phyloP scores from a whole-genome alignment of 2,888 invertebrate genomes.

The Nebria salina region DNA sequence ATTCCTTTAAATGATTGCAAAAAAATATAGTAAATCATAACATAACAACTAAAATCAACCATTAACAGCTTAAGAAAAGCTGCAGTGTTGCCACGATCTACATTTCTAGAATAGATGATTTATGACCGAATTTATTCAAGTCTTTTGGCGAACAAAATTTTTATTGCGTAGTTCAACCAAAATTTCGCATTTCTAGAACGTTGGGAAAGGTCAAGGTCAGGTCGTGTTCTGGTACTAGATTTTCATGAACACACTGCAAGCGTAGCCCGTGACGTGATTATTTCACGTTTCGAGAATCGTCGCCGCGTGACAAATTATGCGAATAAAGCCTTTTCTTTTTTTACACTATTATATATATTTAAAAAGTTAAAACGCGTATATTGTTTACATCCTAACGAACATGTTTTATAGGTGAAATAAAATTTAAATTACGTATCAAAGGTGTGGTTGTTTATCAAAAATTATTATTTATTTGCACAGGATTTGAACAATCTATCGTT shows the following conservation, averaged over 20 bases:
- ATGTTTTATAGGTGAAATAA: too few species aligned
- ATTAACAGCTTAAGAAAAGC: too few species aligned
- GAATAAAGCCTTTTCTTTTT: slow-evolving; percentile 12
- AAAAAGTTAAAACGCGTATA: neutral
- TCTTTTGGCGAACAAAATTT: neutral
- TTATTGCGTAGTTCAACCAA: neutral
- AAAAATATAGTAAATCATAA: too few species aligned
- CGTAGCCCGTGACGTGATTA: slow-evolving; percentile 5
- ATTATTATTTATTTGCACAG: neutral
- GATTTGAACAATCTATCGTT: neutral
- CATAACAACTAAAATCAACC: too few species aligned
- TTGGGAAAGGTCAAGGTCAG: slow-evolving; percentile 33
- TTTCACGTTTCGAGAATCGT: neutral
- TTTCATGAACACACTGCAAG: slow-evolving; percentile 30
- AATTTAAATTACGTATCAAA: too few species aligned
- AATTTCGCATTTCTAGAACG: slow-evolving; percentile 1
- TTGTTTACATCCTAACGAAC: neutral
- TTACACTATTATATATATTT: neutral
- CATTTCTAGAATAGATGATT: neutral
- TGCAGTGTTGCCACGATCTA: too few species aligned
- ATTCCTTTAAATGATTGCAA: too few species aligned
- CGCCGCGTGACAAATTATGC: slow-evolving; percentile 34
- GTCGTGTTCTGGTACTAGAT: slow-evolving; percentile 31
- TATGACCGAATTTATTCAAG: neutral
- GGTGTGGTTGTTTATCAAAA: too few species aligned